These are phyloP conservation scores for Tachina lurida DNA, from an alignment of 2,888 invertebrate species.

Conservation along the genomic window DNA sequence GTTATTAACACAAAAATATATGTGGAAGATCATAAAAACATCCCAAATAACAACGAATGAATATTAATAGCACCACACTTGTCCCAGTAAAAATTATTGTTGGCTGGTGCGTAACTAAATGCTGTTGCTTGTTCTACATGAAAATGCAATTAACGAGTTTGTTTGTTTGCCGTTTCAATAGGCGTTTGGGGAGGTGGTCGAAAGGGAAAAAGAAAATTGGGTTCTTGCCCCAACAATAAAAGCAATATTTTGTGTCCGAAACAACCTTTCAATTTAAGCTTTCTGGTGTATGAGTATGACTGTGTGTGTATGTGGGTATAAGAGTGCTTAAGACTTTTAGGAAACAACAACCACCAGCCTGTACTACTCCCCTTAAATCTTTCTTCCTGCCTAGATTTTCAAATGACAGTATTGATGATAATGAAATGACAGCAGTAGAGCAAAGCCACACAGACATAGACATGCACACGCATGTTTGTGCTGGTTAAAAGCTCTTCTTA, in stretches of 20 bases:
- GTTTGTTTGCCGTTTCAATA: constrained; percentile 28
- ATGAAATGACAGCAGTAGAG: constrained; percentile 38
- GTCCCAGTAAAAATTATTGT: background rate
- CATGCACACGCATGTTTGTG: background rate
- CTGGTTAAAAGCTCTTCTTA: background rate
- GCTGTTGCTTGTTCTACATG: constrained; percentile 47
- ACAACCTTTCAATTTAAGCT: constrained; percentile 5
- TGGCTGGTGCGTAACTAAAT: constrained; percentile 45
- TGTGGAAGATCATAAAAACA: background rate
- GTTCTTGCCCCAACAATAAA: constrained; percentile 21
- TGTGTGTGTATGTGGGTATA: background rate
- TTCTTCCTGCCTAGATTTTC: constrained; percentile 19
- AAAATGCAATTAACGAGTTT: constrained; percentile 66
- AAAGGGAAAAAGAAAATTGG: background rate
- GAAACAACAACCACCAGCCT: constrained; percentile 22
- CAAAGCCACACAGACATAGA: background rate
- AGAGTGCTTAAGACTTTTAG: background rate
- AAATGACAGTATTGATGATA: constrained; percentile 43
- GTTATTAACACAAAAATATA: constrained; percentile 20
- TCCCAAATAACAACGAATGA: background rate
- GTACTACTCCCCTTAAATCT: constrained; percentile 21
- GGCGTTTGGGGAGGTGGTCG: constrained; percentile 36
- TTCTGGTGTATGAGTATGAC: background rate
- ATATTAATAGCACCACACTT: constrained; percentile 11
- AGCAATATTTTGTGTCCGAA: background rate